Base-by-base conservation (phyloP, 2,113 vertebrate genomes). In the Microtus oregoni region DNA sequence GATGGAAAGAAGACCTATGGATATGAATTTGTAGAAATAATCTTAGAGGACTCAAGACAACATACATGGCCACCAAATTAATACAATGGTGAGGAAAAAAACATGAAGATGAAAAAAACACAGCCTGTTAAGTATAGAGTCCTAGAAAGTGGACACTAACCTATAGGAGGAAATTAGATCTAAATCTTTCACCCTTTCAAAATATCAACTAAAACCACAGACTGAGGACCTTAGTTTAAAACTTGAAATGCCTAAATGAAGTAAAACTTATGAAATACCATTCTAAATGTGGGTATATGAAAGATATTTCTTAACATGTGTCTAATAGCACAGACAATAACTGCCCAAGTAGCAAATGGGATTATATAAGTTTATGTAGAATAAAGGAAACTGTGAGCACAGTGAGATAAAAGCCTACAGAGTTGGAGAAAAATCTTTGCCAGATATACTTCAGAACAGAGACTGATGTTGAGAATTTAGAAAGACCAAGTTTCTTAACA, bases 401-500 rank as follows among this genome's bases (percentile, higher is more conserved):
- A 86, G 38, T 86, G 28, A 68, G 67, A 67, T 30, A 17, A 67
- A 67, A 86, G 63, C 10, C 61, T 32, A 86, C 28, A 86, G 41
- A 67, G 65, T 68, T 28, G 7, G 28, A 67, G 83, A 32, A 63
- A 85, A 67, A 17, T 44, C n/a, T 86, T 67, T 67, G 58, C 61
- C 28, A 86, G 61, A 65, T 67, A 86, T 30, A 86, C 41, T 67
- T 86, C 61, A 47, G 83, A 86, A 17, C 22, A 30, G 28, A 32
- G 28, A 15, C 17, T 65, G 38, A 86, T 86, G 38, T 41, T 85
- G 26, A 63, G 24, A 38, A 82, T 82, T 61, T 82, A 47, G 65
- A 67, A 88, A 89, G 47, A 70, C 52, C 41, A 78, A 63, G 24
- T 67, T 93, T 44, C 79, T 85, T 90, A 90, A 86, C 26, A 91